A percentile compares a stretch with the other conserved stretches of the same genome.
Conservation (phyloP, 2,113 vertebrate genomes). For the Triplophysa dalaica region DNA sequence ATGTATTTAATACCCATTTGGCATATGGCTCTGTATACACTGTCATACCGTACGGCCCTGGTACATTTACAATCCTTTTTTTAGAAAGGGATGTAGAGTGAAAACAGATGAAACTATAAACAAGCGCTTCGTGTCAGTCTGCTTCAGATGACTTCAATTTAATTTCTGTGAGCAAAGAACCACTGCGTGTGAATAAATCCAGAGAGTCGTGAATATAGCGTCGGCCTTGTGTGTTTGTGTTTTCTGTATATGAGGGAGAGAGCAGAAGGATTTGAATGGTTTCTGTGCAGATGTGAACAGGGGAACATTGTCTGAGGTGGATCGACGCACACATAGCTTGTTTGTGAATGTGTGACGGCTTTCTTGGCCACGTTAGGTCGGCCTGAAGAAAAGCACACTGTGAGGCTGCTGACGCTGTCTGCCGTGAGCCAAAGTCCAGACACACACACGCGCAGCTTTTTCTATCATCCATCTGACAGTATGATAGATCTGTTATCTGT, state of each 20-base stretch:
- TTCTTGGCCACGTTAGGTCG: constrained; percentile 31
- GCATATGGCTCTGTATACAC: not conserved
- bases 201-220: not conserved
- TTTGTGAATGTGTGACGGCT: constrained; percentile 22
- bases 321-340: not conserved
- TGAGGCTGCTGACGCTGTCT: constrained; percentile 42
- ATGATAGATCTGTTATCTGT: constrained; percentile 47
- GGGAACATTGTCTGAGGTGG: constrained; percentile 57
- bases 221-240: constrained; percentile 9
- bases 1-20: no score
- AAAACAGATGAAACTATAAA: constrained; percentile 20
- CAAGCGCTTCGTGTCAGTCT: not conserved
- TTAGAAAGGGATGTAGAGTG: not conserved
- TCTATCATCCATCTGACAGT: constrained; percentile 30
- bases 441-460: constrained; percentile 37
- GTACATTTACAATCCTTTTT: not conserved
- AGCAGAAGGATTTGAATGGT: constrained; percentile 48
- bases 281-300: constrained; percentile 68
- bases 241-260: constrained; percentile 26
- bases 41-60: not conserved
- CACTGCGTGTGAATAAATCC: not conserved
- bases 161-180: not conserved
- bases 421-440: constrained; percentile 26
- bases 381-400: constrained; percentile 37
- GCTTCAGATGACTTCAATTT: not conserved